Percentiles rank a stretch among this genome's conserved stretches.
phyloP scores from a whole-genome alignment of 2,888 invertebrate genomes.

The Cryptus armator region DNA sequence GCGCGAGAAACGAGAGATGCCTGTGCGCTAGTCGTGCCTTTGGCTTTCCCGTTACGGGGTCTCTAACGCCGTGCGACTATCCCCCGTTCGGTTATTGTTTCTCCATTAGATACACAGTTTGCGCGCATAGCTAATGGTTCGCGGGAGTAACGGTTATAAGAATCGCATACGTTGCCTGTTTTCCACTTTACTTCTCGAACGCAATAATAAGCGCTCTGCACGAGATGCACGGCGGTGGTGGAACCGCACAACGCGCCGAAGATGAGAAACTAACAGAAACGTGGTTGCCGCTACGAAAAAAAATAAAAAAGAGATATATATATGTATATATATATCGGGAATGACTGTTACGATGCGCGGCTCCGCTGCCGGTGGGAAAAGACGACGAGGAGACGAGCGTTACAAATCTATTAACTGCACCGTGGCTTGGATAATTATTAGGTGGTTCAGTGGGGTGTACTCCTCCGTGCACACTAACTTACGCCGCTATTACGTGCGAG shows the following conservation, averaged over 20 bases:
- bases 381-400: slow-evolving; percentile 52
- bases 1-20: too few relatives aligned
- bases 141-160: slow-evolving; percentile 59
- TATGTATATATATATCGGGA: slow-evolving; percentile 43
- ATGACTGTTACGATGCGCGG: slow-evolving; percentile 24
- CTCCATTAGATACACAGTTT: slow-evolving; percentile 76
- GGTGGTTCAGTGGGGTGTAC: slow-evolving; percentile 41
- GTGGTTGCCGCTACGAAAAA: slow-evolving; percentile 32
- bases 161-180: slow-evolving; percentile 33
- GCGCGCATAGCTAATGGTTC: slow-evolving; percentile 62
- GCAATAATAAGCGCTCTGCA: slow-evolving; percentile 62
- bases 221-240: slow-evolving; percentile 40
- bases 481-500: slow-evolving; percentile 63
- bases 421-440: slow-evolving; percentile 61
- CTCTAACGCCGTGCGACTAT: slow-evolving; percentile 32
- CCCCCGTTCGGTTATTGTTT: slow-evolving; percentile 75
- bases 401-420: slow-evolving; percentile 65
- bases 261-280: slow-evolving; percentile 54
- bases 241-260: slow-evolving; percentile 39
- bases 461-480: slow-evolving; percentile 48
- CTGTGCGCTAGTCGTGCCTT: neutral
- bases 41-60: slow-evolving; percentile 69
- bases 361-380: slow-evolving; percentile 20
- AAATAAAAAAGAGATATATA: neutral
- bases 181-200: slow-evolving; percentile 55